Conservation (phyloP, 2,888 invertebrate species). For the Dusona sp. region DNA sequence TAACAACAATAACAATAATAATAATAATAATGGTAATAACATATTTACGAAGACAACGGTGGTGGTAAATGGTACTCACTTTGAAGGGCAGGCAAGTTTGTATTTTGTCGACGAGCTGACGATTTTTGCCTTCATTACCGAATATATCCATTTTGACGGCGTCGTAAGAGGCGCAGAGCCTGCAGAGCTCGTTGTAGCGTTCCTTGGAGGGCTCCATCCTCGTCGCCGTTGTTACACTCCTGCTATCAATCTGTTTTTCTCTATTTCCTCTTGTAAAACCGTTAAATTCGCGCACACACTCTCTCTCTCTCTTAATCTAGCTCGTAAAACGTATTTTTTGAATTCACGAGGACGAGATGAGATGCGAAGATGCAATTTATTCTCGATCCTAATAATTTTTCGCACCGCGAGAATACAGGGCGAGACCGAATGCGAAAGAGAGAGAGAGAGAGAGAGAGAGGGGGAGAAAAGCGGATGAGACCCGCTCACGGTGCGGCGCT, state of each 20-base stretch:
- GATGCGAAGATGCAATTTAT: not conserved
- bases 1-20: slow-evolving; percentile 2
- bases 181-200: slow-evolving; percentile 84
- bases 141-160: slow-evolving; percentile 85
- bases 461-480: not conserved
- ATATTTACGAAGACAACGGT: not conserved
- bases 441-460: slow-evolving; percentile 25
- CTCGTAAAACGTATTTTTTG: not conserved
- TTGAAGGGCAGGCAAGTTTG: slow-evolving; percentile 85
- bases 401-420: slow-evolving; percentile 1
- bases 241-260: not conserved
- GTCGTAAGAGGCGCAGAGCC: slow-evolving; percentile 85
- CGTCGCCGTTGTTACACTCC: slow-evolving; percentile 25
- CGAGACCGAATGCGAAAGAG: slow-evolving; percentile 21
- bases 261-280: not conserved
- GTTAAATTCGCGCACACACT: not conserved
- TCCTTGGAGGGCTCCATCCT: slow-evolving; percentile 81
- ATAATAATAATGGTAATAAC: not conserved
- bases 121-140: slow-evolving; percentile 84
- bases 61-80: slow-evolving; percentile 76
- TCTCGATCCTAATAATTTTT: not conserved
- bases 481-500: slow-evolving; percentile 72
- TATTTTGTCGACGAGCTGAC: slow-evolving; percentile 85
- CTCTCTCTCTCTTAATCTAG: not conserved
- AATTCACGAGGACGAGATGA: not conserved